Percentiles rank a stretch among this genome's conserved stretches.
Conservation (phyloP, 2,888 invertebrate species). For the Mayetiola destructor region DNA sequence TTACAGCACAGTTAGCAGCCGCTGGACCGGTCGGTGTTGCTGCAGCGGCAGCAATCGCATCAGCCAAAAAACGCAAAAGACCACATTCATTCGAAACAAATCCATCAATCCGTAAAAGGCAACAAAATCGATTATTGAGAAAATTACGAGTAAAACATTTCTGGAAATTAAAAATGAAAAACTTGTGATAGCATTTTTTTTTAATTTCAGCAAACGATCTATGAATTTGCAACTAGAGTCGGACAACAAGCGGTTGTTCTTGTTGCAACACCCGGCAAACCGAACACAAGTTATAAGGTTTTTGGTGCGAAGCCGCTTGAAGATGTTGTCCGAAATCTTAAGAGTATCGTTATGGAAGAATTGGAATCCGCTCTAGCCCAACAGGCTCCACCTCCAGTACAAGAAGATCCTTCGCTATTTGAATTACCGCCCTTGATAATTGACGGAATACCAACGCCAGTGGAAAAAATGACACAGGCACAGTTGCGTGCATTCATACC, state of each 20-base stretch:
- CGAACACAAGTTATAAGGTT: slow-evolving; percentile 89
- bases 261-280: slow-evolving; percentile 91
- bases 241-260: slow-evolving; percentile 94
- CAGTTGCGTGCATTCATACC: slow-evolving; percentile 93
- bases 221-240: slow-evolving; percentile 91
- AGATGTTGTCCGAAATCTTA: slow-evolving; percentile 83
- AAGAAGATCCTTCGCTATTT: slow-evolving; percentile 82
- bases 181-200: neutral
- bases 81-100: slow-evolving; percentile 95
- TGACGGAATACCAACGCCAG: slow-evolving; percentile 94
- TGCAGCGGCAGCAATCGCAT: slow-evolving; percentile 91
- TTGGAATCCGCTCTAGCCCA: slow-evolving; percentile 84
- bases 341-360: slow-evolving; percentile 87
- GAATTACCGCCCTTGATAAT: slow-evolving; percentile 92
- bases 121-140: slow-evolving; percentile 81
- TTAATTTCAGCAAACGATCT: slow-evolving; percentile 68
- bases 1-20: slow-evolving; percentile 89
- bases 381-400: slow-evolving; percentile 67
- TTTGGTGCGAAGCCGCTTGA: slow-evolving; percentile 94
- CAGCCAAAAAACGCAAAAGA: slow-evolving; percentile 86
- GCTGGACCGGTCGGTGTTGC: slow-evolving; percentile 96
- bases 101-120: slow-evolving; percentile 87
- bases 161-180: neutral
- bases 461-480: slow-evolving; percentile 98
- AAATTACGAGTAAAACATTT: slow-evolving; percentile 55